Base-by-base conservation (phyloP, 2,113 vertebrate species). In the Chaetorhynchus papuensis region DNA sequence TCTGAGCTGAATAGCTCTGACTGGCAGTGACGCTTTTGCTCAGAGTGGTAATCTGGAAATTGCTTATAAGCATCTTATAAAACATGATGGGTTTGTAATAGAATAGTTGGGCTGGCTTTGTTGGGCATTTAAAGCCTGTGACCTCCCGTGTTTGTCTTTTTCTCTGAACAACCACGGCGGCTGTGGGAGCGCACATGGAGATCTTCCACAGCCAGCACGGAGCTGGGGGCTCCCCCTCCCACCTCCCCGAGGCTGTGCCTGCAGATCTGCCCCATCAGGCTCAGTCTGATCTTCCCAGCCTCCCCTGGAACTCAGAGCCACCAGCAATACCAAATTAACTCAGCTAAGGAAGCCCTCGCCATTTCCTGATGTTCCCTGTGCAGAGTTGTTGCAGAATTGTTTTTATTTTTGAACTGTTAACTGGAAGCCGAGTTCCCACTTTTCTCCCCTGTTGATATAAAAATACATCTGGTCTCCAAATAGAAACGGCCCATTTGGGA, bases 391-490 rank as follows among this genome's bases (percentile, higher is more conserved):
- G 94, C 10, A 6, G 88, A 89, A 82, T 96, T 89, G 78, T 68
- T 94, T 95, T 71, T 54, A 84, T 95, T 97, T 96, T 97, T 90
- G 87, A 97, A 93, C 94, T 92, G 76, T 86, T 96, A 93, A 90
- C 93, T 96, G 94, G 95, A 83, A 97, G 87, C 88, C 17, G 9
- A 97, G 97, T 85, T 96, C 82, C 83, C 45, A 68, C 75, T 69
- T 79, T 77, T 85, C 81, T 94, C 75, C 94, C 90, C 56, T 37
- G 69, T 53, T 7, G 90, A 95, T 84, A 97, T 97, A 97, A 98
- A 98, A 97, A 93, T 95, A 94, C 98, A 98, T 98, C 97, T 98
- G 98, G 97, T 96, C 95, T 94, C 93, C 5, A 77, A 93, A 89
- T 94, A 37, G 95, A 94, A 97, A 98, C 96, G 93, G 89, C 94